A percentile compares a stretch with the other conserved stretches of the same genome.
These are phyloP conservation scores for Archocentrus centrarchus DNA, from an alignment of 2,113 vertebrate species.

Conservation along the genomic window DNA sequence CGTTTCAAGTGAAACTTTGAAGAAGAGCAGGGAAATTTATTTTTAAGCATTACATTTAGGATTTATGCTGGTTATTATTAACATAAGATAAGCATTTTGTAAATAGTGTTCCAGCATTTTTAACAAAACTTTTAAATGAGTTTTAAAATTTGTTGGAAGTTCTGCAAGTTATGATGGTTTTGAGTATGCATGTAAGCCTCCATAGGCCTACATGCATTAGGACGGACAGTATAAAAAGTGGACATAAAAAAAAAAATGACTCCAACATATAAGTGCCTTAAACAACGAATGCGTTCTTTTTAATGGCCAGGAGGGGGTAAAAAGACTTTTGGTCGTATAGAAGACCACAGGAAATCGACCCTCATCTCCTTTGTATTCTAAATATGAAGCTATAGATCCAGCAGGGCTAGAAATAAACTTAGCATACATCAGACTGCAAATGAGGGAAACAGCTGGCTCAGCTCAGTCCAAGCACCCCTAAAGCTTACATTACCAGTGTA, in stretches of 20 bases:
- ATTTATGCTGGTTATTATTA: background rate
- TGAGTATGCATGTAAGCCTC: background rate
- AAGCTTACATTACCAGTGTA: background rate
- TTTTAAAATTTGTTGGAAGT: background rate
- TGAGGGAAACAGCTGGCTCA: background rate
- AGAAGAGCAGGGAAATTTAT: background rate
- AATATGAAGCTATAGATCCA: too few species aligned
- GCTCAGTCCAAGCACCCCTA: background rate
- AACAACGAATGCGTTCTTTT: background rate
- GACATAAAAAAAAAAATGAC: rapidly evolving
- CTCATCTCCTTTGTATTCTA: background rate
- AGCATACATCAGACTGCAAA: background rate
- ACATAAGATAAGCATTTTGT: background rate
- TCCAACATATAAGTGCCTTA: background rate
- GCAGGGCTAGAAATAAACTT: background rate
- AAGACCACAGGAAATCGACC: background rate
- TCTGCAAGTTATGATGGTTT: background rate
- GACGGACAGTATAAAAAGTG: background rate
- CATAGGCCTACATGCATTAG: background rate
- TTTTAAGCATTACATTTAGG: background rate
- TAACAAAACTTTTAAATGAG: background rate
- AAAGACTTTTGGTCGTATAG: too few species aligned
- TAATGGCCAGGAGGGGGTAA: background rate
- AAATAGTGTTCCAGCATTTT: background rate
- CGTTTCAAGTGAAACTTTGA: background rate